Evolutionary conservation across 2,797 vertebrate genomes (phyloP), one percentile per base, ranked within the genome.

Genomic region (Babyrousa celebensis): DNA sequence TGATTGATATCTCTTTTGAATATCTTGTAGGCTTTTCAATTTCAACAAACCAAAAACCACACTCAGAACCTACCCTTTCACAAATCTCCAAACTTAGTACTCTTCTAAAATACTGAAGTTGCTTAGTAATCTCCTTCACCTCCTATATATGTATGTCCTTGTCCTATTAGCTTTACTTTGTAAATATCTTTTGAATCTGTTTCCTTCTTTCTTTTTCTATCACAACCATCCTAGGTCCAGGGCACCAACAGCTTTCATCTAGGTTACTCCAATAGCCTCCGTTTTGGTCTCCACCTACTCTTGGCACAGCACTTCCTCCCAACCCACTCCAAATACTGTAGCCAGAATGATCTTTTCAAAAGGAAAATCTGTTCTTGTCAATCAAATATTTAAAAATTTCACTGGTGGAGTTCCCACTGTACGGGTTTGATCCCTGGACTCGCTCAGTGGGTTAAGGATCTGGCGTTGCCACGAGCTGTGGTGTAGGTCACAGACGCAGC

Each of bases 201-300:
- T 95, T 25, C 80, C 16, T 36, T 75, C 36, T 93, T 40, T 85
- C 27, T 63, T 77, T 90, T 80, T 68, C 74, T 95, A 36, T 78
- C n/a, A 79, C 27, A 86, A 56, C 27, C 56, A 89, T 5, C n/a
- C 6, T 87, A 90, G 86, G 27, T 85, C 40, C 70, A 62, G 67
- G 65, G 36, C 27, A 43, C 16, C 60, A 79, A 54, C 75, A 80
- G 16, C 62, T 85, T 15, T 85, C 43, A 88, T n/a, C n/a, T 67
- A 27, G 58, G 67, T 80, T 79, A 70, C 12, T 56, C 2, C 27
- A 96, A 68, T 9, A 67, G 56, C 20, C 5, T 95, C 36, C 52
- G 48, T 87, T n/a, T 10, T 78, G 56, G 65, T 77, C 60, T 93
- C 56, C 56, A 67, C 23, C 68, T 72, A 72, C 1, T 65, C 65